Evolutionary conservation across 2,888 invertebrate species (phyloP).

Genomic region (Bugulina stolonifera): DNA sequence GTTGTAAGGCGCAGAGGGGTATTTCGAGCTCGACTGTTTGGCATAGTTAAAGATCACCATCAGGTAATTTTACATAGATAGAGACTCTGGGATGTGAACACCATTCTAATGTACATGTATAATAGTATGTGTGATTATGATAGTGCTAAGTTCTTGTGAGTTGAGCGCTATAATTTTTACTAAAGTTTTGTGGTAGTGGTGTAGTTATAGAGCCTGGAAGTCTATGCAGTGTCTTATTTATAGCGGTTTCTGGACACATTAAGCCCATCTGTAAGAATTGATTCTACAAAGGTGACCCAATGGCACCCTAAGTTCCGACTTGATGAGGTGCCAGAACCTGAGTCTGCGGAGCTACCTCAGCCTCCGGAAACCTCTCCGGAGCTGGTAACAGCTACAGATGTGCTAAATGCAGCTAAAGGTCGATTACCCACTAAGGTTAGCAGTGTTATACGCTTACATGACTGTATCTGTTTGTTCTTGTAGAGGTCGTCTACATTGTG

Average conservation of each 20-base stretch:
- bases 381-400: slow-evolving; percentile 73
- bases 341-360: slow-evolving; percentile 63
- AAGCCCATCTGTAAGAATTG: slow-evolving; percentile 71
- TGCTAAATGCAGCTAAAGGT: slow-evolving; percentile 57
- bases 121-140: too few relatives aligned
- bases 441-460: background rate
- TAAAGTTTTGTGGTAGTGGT: too few relatives aligned
- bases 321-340: slow-evolving; percentile 73
- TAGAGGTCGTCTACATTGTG: background rate
- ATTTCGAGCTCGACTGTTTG: slow-evolving; percentile 70
- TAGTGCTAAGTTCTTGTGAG: too few relatives aligned
- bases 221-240: too few relatives aligned
- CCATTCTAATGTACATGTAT: too few relatives aligned
- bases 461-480: background rate
- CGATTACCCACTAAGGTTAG: slow-evolving; percentile 38
- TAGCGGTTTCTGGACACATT: too few relatives aligned
- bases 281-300: slow-evolving; percentile 69
- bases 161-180: too few relatives aligned
- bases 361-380: slow-evolving; percentile 66
- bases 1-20: slow-evolving; percentile 67
- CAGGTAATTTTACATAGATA: too few relatives aligned
- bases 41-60: slow-evolving; percentile 64
- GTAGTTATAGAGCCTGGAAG: too few relatives aligned
- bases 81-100: too few relatives aligned
- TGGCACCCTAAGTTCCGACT: slow-evolving; percentile 91